Evolutionary conservation across 2,888 invertebrate genomes (phyloP).

Genomic region (Caprella mutica): DNA sequence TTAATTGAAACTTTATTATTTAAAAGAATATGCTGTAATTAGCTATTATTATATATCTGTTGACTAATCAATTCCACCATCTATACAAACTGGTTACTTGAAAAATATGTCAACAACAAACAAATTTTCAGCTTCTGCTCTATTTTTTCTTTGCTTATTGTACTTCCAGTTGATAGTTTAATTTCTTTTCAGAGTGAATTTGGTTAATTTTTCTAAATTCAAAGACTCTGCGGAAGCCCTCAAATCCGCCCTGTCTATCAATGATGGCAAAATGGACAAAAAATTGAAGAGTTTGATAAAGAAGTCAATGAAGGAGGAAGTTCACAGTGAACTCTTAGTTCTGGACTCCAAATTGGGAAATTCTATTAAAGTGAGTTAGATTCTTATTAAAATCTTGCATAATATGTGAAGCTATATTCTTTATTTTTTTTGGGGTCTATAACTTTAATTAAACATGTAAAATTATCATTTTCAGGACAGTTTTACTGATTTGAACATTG

Average conservation of each 20-base stretch:
- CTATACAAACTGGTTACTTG: too few species aligned
- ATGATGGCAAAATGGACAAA: slow-evolving; percentile 89
- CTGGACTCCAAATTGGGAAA: slow-evolving; percentile 91
- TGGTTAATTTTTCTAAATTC: slow-evolving; percentile 93
- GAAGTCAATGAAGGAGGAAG: slow-evolving; percentile 51
- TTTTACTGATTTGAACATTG: slow-evolving; percentile 68
- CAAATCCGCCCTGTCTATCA: slow-evolving; percentile 77
- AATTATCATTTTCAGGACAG: slow-evolving; percentile 52
- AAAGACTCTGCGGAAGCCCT: slow-evolving; percentile 91
- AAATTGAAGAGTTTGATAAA: slow-evolving; percentile 83
- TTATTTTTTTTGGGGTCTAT: too few species aligned
- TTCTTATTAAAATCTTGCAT: too few species aligned
- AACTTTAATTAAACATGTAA: too few species aligned
- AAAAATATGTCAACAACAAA: too few species aligned
- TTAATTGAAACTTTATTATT: background rate
- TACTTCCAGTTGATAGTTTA: too few species aligned
- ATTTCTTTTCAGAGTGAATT: slow-evolving; percentile 60
- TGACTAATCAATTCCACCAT: too few species aligned
- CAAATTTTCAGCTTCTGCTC: too few species aligned
- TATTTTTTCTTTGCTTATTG: too few species aligned
- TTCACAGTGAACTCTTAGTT: slow-evolving; percentile 66
- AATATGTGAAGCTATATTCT: too few species aligned
- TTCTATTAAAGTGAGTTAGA: slow-evolving; percentile 66
- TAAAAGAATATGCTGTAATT: background rate
- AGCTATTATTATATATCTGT: too few species aligned